Base-by-base conservation (phyloP, 2,113 vertebrate genomes). In the Labrus mixtus region DNA sequence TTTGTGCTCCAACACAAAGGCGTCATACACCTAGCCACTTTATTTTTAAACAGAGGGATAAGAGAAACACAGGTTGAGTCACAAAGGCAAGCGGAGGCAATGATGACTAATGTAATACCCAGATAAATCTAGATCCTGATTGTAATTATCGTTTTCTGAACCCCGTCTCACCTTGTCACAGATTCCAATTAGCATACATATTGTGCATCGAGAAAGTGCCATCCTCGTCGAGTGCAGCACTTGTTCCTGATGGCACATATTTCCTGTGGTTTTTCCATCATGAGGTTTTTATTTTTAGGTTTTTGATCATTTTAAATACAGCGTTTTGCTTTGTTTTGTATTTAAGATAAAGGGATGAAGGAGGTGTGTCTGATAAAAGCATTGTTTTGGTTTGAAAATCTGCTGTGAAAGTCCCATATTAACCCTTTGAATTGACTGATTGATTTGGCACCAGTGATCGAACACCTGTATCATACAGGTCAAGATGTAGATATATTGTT, bases 111-210 rank as follows among this genome's bases (percentile, higher is more conserved):
- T 45, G 11, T 64, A 39, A 67, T 20, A 43, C 46, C 22, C 46
- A 75, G 20, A 48, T 61, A 70, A 9, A 71, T 62, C 15, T 17
- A 7, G 59, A 84, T 36, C 43, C 73, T 76, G 73, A 82, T 78
- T 78, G 43, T 69, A 81, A 90, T 87, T 73, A 82, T 55, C 50
- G 17, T 74, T 54, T 78, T 55, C 61, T 65, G 10, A n/a, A 23
- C 43, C 46, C 78, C 10, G 6, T 53, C 59, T 62, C 56, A 73
- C 73, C 55, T 57, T 76, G 60, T 68, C 79, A 70, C 43, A 58
- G 23, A 4, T 50, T 65, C 48, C n/a, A 72, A 83, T 84, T 73
- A 79, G 66, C 78, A 74, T 74, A 67, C 60, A 74, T 16, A 25
- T 23, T 51, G 48, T 51, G 19, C 48, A 51, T 20, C 48, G 20